These are phyloP conservation scores for Lepus townsendii DNA, from an alignment of 2,797 vertebrate species.

Conservation along the genomic window DNA sequence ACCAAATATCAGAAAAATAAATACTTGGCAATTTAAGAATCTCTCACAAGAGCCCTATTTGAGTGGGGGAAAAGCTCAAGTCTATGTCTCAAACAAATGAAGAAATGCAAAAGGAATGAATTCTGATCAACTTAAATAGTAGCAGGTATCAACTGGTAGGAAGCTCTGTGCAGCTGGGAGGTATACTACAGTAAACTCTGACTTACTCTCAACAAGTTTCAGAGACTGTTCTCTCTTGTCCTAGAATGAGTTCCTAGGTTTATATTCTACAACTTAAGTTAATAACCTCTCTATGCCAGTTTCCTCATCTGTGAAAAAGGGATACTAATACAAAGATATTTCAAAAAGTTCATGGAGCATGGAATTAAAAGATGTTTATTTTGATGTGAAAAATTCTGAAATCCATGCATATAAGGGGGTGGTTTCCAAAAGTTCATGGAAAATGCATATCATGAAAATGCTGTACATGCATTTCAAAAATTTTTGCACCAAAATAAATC, in stretches of 20 bases:
- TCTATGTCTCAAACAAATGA: background rate
- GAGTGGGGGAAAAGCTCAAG: background rate
- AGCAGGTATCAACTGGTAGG: background rate
- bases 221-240: background rate
- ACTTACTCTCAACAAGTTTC: background rate
- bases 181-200: background rate
- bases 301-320: constrained; percentile 13
- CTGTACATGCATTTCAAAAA: no score
- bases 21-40: constrained; percentile 17
- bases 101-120: background rate
- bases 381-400: no score
- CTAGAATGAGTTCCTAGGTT: background rate
- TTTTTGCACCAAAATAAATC: no score
- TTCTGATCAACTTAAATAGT: background rate
- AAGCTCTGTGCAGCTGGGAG: background rate
- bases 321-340: background rate
- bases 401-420: no score
- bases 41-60: background rate
- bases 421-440: no score
- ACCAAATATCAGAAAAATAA: constrained; percentile 31
- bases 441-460: no score
- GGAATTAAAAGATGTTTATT: no score
- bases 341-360: no score
- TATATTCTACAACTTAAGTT: background rate
- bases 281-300: constrained; percentile 18